A percentile compares a stretch with the other conserved stretches of the same genome.
phyloP scores from a whole-genome alignment of 2,888 invertebrate species.

The Epiblema foenella region DNA sequence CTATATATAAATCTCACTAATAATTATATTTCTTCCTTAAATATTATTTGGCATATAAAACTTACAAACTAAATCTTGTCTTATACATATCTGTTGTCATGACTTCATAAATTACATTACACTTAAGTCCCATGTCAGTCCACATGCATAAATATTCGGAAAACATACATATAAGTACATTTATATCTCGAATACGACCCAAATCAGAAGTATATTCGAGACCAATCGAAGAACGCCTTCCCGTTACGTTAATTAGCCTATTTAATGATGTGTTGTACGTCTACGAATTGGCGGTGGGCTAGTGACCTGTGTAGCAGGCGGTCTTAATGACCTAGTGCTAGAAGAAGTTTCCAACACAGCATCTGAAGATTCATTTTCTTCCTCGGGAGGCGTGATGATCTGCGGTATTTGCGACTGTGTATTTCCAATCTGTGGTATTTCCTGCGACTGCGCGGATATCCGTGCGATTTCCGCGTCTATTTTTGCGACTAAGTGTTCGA shows the following conservation, averaged over 20 bases:
- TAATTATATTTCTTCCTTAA: conserved; percentile 28
- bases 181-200: background rate
- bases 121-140: background rate
- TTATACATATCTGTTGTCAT: background rate
- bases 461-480: conserved; percentile 75
- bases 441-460: conserved; percentile 64
- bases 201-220: background rate
- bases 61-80: conserved; percentile 12
- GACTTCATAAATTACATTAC: conserved; percentile 3
- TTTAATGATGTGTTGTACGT: conserved; percentile 56
- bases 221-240: conserved; percentile 5
- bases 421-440: conserved; percentile 57
- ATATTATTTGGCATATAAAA: conserved; percentile 30
- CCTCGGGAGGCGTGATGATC: conserved; percentile 54
- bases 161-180: conserved; percentile 9
- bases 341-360: conserved; percentile 43
- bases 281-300: conserved; percentile 70
- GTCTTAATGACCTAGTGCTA: conserved; percentile 56
- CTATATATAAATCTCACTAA: conserved; percentile 23
- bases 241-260: background rate
- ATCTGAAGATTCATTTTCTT: conserved; percentile 40
- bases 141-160: conserved; percentile 17
- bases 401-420: conserved; percentile 57
- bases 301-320: conserved; percentile 59
- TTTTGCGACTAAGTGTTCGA: conserved; percentile 71